Percentiles rank a stretch among this genome's conserved stretches.
phyloP scores from a whole-genome alignment of 2,888 invertebrate genomes.

The Andrena praecox region DNA sequence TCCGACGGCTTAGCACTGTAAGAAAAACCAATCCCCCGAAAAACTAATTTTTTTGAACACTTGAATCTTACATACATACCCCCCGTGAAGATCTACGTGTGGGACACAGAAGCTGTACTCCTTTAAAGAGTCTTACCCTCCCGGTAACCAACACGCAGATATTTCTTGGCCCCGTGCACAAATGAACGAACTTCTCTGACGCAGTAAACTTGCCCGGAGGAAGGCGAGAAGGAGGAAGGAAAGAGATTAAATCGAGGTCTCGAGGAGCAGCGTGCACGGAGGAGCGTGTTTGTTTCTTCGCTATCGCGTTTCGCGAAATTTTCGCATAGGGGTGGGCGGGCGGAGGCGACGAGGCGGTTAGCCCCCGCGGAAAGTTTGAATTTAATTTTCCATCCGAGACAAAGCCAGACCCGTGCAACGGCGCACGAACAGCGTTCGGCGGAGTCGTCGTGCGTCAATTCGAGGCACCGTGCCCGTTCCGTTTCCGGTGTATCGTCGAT shows the following conservation, averaged over 20 bases:
- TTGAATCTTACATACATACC: not conserved
- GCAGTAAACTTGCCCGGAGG: constrained; percentile 27
- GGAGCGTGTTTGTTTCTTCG: constrained; percentile 63
- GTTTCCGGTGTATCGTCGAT: constrained; percentile 18
- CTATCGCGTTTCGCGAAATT: constrained; percentile 66
- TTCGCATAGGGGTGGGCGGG: constrained; percentile 20
- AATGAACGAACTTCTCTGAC: constrained; percentile 38
- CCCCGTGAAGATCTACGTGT: not conserved
- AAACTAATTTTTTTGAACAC: too few species aligned
- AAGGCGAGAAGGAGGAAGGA: constrained; percentile 12
- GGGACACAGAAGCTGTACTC: not conserved
- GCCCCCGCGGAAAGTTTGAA: constrained; percentile 47
- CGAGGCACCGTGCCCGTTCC: constrained; percentile 1
- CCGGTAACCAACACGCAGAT: constrained; percentile 2
- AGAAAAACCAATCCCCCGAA: too few species aligned
- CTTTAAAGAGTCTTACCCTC: constrained; percentile 3
- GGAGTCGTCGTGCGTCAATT: constrained; percentile 24
- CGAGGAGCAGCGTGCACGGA: constrained; percentile 5
- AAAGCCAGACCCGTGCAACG: constrained; percentile 16
- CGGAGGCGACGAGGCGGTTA: constrained; percentile 6
- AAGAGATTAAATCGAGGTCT: constrained; percentile 54
- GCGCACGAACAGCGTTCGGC: constrained; percentile 4
- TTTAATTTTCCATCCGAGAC: constrained; percentile 58
- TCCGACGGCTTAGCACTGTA: too few species aligned
- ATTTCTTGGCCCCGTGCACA: constrained; percentile 16